Evolutionary conservation across 2,888 invertebrate genomes (phyloP).

Genomic region (Mythimna lalbum): DNA sequence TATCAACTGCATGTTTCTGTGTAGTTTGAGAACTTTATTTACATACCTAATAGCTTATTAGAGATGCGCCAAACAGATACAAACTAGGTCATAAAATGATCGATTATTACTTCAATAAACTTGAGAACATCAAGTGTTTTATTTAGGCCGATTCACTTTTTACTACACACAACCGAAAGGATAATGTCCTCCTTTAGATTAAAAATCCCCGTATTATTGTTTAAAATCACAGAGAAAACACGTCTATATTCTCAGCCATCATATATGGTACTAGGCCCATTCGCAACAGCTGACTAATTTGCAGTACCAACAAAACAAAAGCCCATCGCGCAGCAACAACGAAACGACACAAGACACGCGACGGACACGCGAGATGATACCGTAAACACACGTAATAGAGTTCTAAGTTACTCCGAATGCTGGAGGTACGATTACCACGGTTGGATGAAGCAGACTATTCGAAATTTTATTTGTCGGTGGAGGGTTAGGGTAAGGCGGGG

Average conservation of each 20-base stretch:
- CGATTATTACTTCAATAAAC: conserved; percentile 37
- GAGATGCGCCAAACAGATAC: conserved; percentile 36
- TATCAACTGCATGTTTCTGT: neutral
- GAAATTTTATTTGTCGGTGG: conserved; percentile 82
- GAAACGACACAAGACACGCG: conserved; percentile 69
- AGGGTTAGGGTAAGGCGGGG: conserved; percentile 74
- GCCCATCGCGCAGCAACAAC: conserved; percentile 56
- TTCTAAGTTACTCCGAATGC: conserved; percentile 64
- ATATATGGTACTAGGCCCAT: conserved; percentile 80
- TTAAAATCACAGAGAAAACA: conserved; percentile 60
- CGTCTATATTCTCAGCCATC: conserved; percentile 78
- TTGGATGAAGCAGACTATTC: conserved; percentile 84
- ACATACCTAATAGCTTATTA: conserved; percentile 50
- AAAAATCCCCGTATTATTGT: conserved; percentile 18
- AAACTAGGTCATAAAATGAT: conserved; percentile 49
- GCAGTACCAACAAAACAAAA: conserved; percentile 86
- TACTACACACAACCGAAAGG: conserved; percentile 26
- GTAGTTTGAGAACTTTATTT: conserved; percentile 16
- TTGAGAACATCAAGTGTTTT: conserved; percentile 59
- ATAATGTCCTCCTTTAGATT: neutral
- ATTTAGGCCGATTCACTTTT: conserved; percentile 40
- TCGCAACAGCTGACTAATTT: conserved; percentile 88
- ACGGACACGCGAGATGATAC: conserved; percentile 71
- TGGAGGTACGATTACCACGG: conserved; percentile 82
- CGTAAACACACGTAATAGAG: conserved; percentile 74